A percentile compares a stretch with the other conserved stretches of the same genome.
Evolutionary conservation across 2,888 invertebrate species (phyloP).

Genomic region (Agrochola litura): DNA sequence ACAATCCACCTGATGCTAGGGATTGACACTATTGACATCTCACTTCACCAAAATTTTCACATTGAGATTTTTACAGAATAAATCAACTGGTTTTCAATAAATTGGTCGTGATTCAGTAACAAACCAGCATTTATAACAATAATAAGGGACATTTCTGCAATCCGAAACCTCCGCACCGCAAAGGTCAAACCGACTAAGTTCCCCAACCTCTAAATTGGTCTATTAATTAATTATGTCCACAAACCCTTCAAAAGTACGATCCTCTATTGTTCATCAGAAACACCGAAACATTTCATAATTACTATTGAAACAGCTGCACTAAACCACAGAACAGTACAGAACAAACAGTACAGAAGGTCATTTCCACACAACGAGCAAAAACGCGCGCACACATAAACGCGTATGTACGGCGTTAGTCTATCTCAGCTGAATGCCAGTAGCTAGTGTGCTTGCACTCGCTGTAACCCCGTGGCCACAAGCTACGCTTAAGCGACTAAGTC

Average conservation of each 20-base stretch:
- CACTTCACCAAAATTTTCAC: not conserved
- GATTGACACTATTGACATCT: not conserved
- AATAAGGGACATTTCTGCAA: constrained; percentile 7
- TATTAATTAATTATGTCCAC: constrained; percentile 19
- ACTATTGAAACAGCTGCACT: constrained; percentile 26
- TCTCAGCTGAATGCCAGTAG: not conserved
- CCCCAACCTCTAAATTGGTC: constrained; percentile 7
- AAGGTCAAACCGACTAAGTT: constrained; percentile 22
- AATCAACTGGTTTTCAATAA: not conserved
- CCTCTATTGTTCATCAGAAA: constrained; percentile 29
- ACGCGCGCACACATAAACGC: not conserved
- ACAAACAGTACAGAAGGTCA: not conserved
- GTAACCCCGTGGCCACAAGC: not conserved
- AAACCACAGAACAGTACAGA: not conserved
- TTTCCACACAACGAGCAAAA: not conserved
- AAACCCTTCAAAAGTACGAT: constrained; percentile 15
- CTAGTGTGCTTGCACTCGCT: not conserved
- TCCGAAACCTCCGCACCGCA: not conserved
- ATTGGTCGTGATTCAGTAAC: not conserved
- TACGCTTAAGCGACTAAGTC: not conserved
- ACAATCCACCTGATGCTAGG: not conserved
- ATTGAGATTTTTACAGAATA: not conserved
- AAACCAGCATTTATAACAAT: not conserved
- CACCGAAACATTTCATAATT: constrained; percentile 16
- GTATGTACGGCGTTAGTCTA: not conserved